Base-by-base conservation (phyloP, 2,888 invertebrate genomes). In the Lysandra coridon region DNA sequence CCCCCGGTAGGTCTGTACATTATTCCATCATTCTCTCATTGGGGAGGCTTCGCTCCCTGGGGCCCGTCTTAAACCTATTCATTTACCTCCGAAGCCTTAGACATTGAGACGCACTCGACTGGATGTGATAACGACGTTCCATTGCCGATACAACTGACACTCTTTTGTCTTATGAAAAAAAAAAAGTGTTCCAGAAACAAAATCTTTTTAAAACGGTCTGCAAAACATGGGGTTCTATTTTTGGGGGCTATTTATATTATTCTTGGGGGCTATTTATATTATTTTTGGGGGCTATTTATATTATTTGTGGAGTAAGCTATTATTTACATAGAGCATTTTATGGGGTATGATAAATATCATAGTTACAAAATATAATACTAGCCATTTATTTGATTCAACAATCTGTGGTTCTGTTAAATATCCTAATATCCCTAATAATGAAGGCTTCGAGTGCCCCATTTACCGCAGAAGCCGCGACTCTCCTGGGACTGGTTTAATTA, bases 1-100 rank as follows among this genome's bases (percentile, higher is more conserved):
- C 80, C 49, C 78, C 87, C 88, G 85, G 89, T 91, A 88, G 88
- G 86, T 85, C 84, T 83, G 86, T 87, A 90, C 88, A 88, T 88
- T 91, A 91, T 90, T 90, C 90, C 90, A 92, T 92, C 92, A 91
- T 90, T 85, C 84, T 86, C 83, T 88, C 89, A 90, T 91, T 89
- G 85, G 81, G 84, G 86, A 89, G 88, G 89, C 88, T 85, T 88
- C 88, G 88, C 87, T 89, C 90, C 88, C 87, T 82, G 82, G 87
- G 87, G 88, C 85, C 87, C 86, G 85, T 86, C 90, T 89, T 89
- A 89, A 89, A 90, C 85, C 87, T 87, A 88, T 90, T 89, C 89
- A 85, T 91, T 91, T 91, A 91, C 90, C 88, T 90, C 87, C 86
- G 87, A 84, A 83, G 82, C 83, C 86, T 88, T 86, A 88, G 88